Conservation (phyloP, 2,113 vertebrate species). For the Morone saxatilis region DNA sequence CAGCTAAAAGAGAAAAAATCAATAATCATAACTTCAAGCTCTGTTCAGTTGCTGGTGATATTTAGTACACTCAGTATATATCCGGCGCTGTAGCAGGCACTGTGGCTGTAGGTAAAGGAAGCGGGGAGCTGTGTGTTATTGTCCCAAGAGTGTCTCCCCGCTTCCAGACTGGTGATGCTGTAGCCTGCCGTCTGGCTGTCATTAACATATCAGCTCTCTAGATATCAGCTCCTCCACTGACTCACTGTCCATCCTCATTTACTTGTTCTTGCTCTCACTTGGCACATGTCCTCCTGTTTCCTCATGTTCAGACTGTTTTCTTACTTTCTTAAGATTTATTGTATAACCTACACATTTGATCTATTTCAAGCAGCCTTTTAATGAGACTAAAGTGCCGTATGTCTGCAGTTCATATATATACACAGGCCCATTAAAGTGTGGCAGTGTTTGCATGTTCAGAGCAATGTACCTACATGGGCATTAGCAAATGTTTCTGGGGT, state of each 20-base stretch:
- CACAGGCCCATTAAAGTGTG: not conserved
- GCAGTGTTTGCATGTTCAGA: not conserved
- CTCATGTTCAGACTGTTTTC: not conserved
- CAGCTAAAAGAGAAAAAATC: too few species aligned
- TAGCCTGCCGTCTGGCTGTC: constrained; percentile 2
- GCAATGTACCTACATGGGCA: not conserved
- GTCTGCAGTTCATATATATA: not conserved
- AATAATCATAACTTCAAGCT: too few species aligned
- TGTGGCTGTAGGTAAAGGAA: not conserved
- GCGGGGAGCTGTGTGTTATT: not conserved
- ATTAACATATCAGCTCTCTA: constrained; percentile 31
- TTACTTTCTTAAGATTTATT: not conserved
- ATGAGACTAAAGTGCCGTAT: not conserved
- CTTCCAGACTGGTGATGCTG: constrained; percentile 17
- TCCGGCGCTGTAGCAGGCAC: not conserved
- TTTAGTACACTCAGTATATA: not conserved
- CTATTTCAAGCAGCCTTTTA: not conserved
- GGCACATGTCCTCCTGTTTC: not conserved
- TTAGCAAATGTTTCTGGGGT: constrained; percentile 1
- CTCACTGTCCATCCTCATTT: not conserved
- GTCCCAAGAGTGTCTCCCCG: constrained; percentile 15
- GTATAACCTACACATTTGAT: not conserved
- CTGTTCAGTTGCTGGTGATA: not conserved
- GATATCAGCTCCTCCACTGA: constrained; percentile 26
- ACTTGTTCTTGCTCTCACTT: not conserved